Conservation (phyloP, 2,113 vertebrate species). For the Theristicus caerulescens region DNA sequence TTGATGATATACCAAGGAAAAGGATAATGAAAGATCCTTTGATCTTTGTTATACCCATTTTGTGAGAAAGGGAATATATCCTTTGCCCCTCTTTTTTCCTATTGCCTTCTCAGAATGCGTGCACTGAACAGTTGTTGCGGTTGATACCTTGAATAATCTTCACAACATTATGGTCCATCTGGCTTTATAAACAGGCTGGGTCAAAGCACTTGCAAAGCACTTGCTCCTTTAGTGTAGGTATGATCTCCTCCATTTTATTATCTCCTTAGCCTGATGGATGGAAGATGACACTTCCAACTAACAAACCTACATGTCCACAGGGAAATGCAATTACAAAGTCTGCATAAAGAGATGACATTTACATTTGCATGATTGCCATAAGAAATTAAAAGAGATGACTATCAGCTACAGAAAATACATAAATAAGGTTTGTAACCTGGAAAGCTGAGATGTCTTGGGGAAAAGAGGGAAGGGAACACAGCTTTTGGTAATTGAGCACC, state of each 20-base stretch:
- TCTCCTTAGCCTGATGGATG: not conserved
- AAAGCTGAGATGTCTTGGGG: not conserved
- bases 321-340: not conserved
- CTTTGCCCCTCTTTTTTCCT: not conserved
- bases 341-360: not conserved
- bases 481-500: not conserved
- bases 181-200: not conserved
- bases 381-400: not conserved
- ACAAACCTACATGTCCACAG: not conserved
- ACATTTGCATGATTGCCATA: not conserved
- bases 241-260: not conserved
- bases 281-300: not conserved
- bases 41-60: not conserved
- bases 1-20: not conserved
- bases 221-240: not conserved
- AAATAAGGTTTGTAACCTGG: not conserved
- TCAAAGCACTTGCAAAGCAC: not conserved
- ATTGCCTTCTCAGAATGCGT: accelerated
- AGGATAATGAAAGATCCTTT: not conserved
- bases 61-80: not conserved
- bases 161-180: not conserved
- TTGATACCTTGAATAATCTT: not conserved
- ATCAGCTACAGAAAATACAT: not conserved
- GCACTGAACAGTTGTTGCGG: not conserved
- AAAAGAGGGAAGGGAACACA: not conserved